Conservation (phyloP, 1,140 invertebrate genomes). For the Neodiprion virginianus region DNA sequence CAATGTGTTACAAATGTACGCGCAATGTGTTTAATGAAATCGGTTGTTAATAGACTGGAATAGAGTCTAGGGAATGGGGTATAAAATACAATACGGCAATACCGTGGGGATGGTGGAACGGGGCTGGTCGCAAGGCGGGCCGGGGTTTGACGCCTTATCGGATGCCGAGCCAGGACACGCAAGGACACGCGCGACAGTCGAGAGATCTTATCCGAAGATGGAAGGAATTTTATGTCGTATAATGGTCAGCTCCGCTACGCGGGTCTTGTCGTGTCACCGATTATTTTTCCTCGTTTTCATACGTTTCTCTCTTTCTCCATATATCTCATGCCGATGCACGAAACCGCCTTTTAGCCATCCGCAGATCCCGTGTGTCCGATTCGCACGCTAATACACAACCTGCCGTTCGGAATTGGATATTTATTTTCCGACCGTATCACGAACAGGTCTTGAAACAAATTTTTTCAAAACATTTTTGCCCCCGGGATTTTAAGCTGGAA, state of each 20-base stretch:
- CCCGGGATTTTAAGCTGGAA: too few species aligned
- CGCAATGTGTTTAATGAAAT: too few species aligned
- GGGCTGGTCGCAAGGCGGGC: conserved; percentile 37
- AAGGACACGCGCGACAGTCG: conserved; percentile 39
- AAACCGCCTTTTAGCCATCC: conserved; percentile 9
- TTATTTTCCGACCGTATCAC: too few species aligned
- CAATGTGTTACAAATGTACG: too few species aligned
- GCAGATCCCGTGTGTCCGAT: neutral
- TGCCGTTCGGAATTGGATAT: too few species aligned
- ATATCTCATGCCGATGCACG: neutral
- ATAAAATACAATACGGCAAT: neutral
- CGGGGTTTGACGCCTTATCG: conserved; percentile 51
- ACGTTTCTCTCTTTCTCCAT: conserved; percentile 9
- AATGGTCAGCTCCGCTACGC: conserved; percentile 44
- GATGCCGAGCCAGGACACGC: conserved; percentile 58
- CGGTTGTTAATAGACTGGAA: too few species aligned
- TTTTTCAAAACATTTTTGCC: too few species aligned
- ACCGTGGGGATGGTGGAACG: neutral
- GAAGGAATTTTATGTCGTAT: conserved; percentile 60
- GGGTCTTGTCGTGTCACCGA: too few species aligned
- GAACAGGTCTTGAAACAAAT: too few species aligned
- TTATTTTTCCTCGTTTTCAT: conserved; percentile 15
- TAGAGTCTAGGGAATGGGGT: neutral
- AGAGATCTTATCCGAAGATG: conserved; percentile 54
- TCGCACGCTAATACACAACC: conserved; percentile 8